Conservation (phyloP, 2,888 invertebrate genomes). For the Scaptomyza reducta region DNA sequence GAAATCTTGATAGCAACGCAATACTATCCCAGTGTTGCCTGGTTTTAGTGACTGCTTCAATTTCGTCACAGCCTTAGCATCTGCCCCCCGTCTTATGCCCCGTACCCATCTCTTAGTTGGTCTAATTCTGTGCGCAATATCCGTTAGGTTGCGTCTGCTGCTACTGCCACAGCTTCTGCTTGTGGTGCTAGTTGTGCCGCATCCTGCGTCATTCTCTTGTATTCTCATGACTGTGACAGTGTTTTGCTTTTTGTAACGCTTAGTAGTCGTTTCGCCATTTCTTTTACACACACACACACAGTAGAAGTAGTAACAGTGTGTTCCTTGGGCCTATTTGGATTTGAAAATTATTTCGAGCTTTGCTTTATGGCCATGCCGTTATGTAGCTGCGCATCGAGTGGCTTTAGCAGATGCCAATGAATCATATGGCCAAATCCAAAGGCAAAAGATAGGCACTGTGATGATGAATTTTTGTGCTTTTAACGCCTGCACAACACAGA, state of each 20-base stretch:
- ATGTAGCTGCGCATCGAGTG: constrained; percentile 34
- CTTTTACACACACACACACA: constrained; percentile 22
- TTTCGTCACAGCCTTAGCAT: constrained; percentile 29
- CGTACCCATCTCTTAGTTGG: background rate
- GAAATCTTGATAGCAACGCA: constrained; percentile 62
- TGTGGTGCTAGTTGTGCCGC: constrained; percentile 24
- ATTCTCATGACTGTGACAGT: constrained; percentile 23
- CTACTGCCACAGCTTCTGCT: background rate
- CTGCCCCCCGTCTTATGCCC: too few relatives aligned
- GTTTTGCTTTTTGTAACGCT: constrained; percentile 44
- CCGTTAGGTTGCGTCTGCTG: constrained; percentile 17
- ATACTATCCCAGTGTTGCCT: constrained; percentile 51
- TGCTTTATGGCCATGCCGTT: constrained; percentile 51
- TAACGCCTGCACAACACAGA: background rate
- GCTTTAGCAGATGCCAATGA: constrained; percentile 33
- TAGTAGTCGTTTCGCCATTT: constrained; percentile 34
- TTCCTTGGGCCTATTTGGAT: constrained; percentile 45
- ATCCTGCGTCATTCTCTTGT: constrained; percentile 38
- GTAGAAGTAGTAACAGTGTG: background rate
- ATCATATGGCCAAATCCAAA: constrained; percentile 17
- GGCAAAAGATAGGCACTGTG: constrained; percentile 10
- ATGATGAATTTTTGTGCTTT: constrained; percentile 38
- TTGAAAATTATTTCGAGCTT: constrained; percentile 65
- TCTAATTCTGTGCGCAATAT: constrained; percentile 24
- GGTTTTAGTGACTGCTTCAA: constrained; percentile 41